These are phyloP conservation scores for Protodeltote pygarga DNA, from an alignment of 2,888 invertebrate species.

Conservation along the genomic window DNA sequence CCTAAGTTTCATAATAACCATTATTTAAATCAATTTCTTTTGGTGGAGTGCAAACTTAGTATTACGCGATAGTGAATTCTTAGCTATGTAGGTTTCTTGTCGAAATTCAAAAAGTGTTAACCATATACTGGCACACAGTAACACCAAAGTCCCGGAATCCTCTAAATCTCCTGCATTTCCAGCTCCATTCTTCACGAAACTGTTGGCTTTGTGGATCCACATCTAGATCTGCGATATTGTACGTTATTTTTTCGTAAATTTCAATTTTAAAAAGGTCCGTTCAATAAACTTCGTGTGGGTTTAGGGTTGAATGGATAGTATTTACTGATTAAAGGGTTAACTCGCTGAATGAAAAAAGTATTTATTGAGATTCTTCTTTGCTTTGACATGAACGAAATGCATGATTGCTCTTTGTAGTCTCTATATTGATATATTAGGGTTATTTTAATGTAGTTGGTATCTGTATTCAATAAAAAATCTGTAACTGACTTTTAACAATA, in stretches of 20 bases:
- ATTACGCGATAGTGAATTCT: too few species aligned
- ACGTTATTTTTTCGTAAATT: slow-evolving; percentile 38
- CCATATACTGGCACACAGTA: too few species aligned
- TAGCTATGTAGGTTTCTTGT: too few species aligned
- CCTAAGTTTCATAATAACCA: too few species aligned
- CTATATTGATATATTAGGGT: too few species aligned
- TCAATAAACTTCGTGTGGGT: slow-evolving; percentile 8
- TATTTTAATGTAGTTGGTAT: too few species aligned
- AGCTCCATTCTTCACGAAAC: neutral
- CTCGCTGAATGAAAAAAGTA: neutral
- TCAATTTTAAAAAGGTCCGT: slow-evolving; percentile 27
- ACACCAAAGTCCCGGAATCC: too few species aligned
- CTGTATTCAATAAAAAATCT: too few species aligned
- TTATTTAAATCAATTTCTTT: too few species aligned
- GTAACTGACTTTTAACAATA: too few species aligned
- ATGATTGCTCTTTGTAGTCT: neutral
- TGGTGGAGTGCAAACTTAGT: too few species aligned
- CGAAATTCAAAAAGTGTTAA: too few species aligned
- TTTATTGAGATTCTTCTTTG: slow-evolving; percentile 6
- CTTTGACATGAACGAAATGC: neutral
- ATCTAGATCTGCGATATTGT: slow-evolving; percentile 25
- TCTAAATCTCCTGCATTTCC: neutral
- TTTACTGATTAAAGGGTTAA: slow-evolving; percentile 20
- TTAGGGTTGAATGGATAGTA: slow-evolving; percentile 5
- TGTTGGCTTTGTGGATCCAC: slow-evolving; percentile 21